phyloP scores from a whole-genome alignment of 2,888 invertebrate species.

The Callimorpha dominula region DNA sequence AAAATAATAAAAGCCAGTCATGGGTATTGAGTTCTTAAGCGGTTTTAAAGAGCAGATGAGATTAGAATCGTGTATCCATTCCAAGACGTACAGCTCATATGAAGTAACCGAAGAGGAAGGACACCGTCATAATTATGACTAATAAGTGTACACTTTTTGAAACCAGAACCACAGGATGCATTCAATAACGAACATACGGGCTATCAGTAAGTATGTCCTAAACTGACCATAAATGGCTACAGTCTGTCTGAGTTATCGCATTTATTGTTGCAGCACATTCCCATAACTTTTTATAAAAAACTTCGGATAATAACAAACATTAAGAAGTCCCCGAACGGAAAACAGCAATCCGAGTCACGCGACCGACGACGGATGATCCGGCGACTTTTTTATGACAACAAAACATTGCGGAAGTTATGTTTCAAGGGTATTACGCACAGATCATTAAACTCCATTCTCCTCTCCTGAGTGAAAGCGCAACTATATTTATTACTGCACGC shows the following conservation, averaged over 20 bases:
- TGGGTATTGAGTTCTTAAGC: too few relatives aligned
- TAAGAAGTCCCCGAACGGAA: constrained; percentile 56
- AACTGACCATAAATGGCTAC: neutral
- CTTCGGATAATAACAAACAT: constrained; percentile 48
- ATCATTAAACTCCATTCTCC: constrained; percentile 79
- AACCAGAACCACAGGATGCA: neutral
- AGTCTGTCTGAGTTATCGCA: constrained; percentile 4
- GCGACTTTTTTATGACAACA: constrained; percentile 78
- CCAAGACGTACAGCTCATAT: neutral
- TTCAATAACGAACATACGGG: neutral
- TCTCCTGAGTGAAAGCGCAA: constrained; percentile 69
- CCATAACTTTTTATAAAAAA: constrained; percentile 30
- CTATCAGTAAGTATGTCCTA: neutral
- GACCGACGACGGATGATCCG: constrained; percentile 53
- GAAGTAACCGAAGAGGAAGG: neutral
- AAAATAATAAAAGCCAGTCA: too few relatives aligned
- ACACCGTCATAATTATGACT: neutral
- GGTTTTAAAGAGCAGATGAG: neutral
- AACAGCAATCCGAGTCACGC: constrained; percentile 60
- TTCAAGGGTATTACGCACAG: constrained; percentile 79
- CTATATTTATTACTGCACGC: constrained; percentile 80
- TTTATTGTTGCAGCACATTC: constrained; percentile 25
- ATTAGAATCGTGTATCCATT: neutral
- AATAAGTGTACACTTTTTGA: neutral
- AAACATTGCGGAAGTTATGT: constrained; percentile 82